These are phyloP conservation scores for Ormyrus rosae DNA, from an alignment of 2,888 invertebrate genomes.

Conservation along the genomic window DNA sequence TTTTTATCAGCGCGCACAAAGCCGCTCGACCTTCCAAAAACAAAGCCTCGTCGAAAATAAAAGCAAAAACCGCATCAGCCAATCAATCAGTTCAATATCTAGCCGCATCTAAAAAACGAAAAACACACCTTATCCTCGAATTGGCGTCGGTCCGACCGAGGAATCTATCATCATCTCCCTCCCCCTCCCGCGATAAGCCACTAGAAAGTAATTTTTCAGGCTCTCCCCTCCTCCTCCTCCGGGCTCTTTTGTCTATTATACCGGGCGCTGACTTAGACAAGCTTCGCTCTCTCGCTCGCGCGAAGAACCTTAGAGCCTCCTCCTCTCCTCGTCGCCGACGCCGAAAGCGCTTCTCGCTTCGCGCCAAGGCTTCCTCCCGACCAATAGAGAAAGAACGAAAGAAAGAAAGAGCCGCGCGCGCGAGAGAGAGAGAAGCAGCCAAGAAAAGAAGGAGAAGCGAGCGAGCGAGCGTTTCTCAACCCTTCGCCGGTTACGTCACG, in stretches of 20 bases:
- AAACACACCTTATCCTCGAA: no score
- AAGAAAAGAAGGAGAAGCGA: no score
- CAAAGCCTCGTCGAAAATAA: no score
- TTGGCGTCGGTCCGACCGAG: no score
- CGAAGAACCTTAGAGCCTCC: slow-evolving; percentile 26
- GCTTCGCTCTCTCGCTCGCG: slow-evolving; percentile 10
- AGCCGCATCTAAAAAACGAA: no score
- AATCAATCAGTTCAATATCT: no score
- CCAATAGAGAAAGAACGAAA: slow-evolving; percentile 7
- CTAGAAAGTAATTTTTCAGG: slow-evolving; percentile 19
- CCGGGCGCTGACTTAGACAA: slow-evolving; percentile 27
- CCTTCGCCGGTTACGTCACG: slow-evolving; percentile 72
- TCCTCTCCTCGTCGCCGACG: neutral
- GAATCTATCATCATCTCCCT: neutral
- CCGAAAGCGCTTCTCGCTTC: slow-evolving; percentile 6
- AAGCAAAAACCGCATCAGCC: no score
- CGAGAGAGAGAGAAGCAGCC: neutral
- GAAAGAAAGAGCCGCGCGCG: slow-evolving; percentile 11
- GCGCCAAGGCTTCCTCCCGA: slow-evolving; percentile 41
- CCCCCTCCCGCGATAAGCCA: neutral
- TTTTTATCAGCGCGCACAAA: no score
- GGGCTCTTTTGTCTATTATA: slow-evolving; percentile 43
- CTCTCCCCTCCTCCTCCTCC: neutral
- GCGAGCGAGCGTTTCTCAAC: slow-evolving; percentile 67
- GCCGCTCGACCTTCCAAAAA: no score